Conservation (phyloP, 2,113 vertebrate species). For the Monarcha castaneiventris region DNA sequence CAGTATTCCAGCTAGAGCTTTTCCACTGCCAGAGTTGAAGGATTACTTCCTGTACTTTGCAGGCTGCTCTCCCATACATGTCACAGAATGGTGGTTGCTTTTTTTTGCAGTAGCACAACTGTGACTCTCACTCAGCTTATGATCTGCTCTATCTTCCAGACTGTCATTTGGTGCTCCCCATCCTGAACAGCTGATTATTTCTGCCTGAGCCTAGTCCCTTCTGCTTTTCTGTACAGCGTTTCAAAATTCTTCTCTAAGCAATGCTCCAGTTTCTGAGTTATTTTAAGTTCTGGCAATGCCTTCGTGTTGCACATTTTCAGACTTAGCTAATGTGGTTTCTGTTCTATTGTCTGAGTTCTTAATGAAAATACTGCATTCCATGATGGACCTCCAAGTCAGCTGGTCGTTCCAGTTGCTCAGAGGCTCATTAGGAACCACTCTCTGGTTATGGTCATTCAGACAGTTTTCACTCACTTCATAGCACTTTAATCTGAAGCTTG, state of each 20-base stretch:
- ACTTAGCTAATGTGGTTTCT: not conserved
- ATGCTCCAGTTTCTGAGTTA: not conserved
- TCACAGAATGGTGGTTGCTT: not conserved
- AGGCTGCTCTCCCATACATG: not conserved
- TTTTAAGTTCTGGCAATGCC: not conserved
- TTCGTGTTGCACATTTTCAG: not conserved
- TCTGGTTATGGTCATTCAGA: not conserved
- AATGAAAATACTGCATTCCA: not conserved
- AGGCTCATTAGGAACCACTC: not conserved
- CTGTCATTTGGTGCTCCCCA: not conserved
- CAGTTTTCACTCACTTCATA: not conserved
- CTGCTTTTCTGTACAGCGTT: not conserved
- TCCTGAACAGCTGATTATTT: slow-evolving; percentile 1
- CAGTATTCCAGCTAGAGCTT: not conserved
- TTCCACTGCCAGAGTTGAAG: not conserved
- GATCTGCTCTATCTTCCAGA: not conserved
- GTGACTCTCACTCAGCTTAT: not conserved
- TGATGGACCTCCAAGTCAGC: not conserved
- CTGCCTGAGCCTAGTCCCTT: not conserved
- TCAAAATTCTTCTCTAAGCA: not conserved
- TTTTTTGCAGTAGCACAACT: slow-evolving; percentile 5
- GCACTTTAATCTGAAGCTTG: not conserved
- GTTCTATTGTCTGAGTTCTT: not conserved
- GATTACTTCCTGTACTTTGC: not conserved
- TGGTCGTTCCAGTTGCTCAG: not conserved